Conservation (phyloP, 2,113 vertebrate species). For the Toxostoma redivivum region DNA sequence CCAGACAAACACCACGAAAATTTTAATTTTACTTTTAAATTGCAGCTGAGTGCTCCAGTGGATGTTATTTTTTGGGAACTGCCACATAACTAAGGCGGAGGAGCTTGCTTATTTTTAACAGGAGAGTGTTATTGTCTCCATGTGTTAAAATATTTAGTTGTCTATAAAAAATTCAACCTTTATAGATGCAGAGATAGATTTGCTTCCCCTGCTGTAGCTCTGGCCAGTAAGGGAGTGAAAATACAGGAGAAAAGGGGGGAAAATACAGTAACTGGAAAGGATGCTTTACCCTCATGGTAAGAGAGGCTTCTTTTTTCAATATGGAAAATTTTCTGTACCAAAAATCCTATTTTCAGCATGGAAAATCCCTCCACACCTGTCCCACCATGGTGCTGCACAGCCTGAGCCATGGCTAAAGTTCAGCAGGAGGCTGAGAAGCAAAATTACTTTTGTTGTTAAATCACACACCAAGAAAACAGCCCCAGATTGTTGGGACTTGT, state of each 20-base stretch:
- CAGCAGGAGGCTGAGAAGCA: not conserved
- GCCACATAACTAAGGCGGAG: not conserved
- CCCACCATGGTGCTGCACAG: not conserved
- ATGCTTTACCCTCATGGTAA: not conserved
- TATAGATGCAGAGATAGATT: not conserved
- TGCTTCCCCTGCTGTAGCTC: not conserved
- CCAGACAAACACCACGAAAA: constrained; percentile 19
- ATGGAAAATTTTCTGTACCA: not conserved
- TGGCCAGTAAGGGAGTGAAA: not conserved
- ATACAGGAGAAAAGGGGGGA: not conserved
- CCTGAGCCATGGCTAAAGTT: not conserved
- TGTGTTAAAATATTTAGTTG: not conserved
- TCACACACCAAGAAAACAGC: fast-evolving
- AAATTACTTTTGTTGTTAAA: not conserved
- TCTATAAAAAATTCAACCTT: not conserved
- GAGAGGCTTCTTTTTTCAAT: not conserved
- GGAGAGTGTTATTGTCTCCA: not conserved
- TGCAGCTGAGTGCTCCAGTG: not conserved
- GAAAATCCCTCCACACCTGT: not conserved
- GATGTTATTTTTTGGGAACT: not conserved
- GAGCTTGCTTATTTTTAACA: constrained; percentile 17
- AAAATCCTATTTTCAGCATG: not conserved
- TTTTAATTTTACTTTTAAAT: constrained; percentile 32
- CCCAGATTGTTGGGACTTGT: fast-evolving
- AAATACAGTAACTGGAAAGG: not conserved